These are phyloP conservation scores for Galaxias olidus DNA, from an alignment of 2,797 vertebrate species.

Conservation along the genomic window DNA sequence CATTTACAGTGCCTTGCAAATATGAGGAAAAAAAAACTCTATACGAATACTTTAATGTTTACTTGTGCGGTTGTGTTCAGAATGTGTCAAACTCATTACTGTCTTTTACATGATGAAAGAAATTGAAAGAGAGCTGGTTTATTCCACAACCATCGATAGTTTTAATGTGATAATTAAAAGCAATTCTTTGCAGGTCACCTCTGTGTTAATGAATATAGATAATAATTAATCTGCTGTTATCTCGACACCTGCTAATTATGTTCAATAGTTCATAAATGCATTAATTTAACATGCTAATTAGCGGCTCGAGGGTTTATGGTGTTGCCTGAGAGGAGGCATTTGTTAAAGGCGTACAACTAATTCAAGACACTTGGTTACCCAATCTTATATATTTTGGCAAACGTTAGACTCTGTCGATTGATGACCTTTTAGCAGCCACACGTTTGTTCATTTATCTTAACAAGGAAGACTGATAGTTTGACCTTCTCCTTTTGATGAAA, in stretches of 20 bases:
- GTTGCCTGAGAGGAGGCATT: constrained; percentile 31
- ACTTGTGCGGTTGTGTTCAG: constrained; percentile 17
- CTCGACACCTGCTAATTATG: constrained; percentile 65
- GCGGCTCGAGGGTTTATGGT: constrained; percentile 45
- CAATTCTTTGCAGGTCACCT: constrained; percentile 45
- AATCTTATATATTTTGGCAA: constrained; percentile 42
- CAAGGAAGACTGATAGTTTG: constrained; percentile 71
- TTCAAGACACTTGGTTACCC: constrained; percentile 31
- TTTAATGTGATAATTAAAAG: constrained; percentile 8
- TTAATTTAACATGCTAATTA: constrained; percentile 63
- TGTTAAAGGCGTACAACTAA: constrained; percentile 27
- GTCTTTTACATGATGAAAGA: not conserved
- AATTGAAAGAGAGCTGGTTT: constrained; percentile 18
- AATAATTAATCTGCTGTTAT: constrained; percentile 58
- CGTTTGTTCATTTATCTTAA: constrained; percentile 70
- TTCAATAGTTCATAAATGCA: constrained; percentile 47
- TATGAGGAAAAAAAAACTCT: constrained; percentile 34
- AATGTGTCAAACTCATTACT: constrained; percentile 26
- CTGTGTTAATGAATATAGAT: constrained; percentile 64
- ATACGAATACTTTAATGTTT: constrained; percentile 48
- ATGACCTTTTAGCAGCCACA: constrained; percentile 65
- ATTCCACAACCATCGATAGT: constrained; percentile 16
- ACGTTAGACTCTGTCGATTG: constrained; percentile 56
- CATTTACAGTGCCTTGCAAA: constrained; percentile 36
- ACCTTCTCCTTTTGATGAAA: constrained; percentile 74